Percentiles rank a stretch among this genome's conserved stretches.
Conservation (phyloP, 1,140 invertebrate genomes). For the Eriocheir sinensis region DNA sequence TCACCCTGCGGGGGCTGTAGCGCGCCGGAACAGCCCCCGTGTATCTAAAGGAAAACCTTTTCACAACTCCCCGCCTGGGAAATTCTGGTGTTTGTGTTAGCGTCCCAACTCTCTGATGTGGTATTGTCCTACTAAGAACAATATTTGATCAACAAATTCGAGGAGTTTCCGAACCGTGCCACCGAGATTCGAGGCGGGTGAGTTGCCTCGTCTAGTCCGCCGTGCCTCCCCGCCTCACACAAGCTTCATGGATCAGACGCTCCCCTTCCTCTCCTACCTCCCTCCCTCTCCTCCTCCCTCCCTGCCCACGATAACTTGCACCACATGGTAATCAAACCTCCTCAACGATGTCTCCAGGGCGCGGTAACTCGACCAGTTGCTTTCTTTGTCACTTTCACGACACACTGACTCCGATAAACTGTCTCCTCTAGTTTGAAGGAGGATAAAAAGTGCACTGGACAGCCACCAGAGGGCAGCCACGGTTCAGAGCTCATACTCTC, state of each 20-base stretch:
- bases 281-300: background rate
- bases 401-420: background rate
- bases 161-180: constrained; percentile 66
- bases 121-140: constrained; percentile 76
- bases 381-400: background rate
- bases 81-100: constrained; percentile 69
- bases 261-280: background rate
- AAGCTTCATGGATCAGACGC: background rate
- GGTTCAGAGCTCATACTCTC: too few species aligned
- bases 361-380: background rate
- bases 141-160: constrained; percentile 77
- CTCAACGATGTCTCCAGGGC: background rate
- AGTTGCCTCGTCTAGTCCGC: constrained; percentile 29
- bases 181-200: constrained; percentile 48
- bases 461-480: background rate
- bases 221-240: background rate
- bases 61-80: constrained; percentile 58
- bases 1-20: background rate
- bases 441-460: background rate
- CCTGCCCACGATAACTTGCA: too few species aligned
- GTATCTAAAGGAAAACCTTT: constrained; percentile 59
- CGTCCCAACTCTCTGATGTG: constrained; percentile 74
- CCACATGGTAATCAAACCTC: background rate
- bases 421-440: background rate
- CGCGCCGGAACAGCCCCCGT: constrained; percentile 32